Percentiles rank a stretch among this genome's conserved stretches.
These are phyloP conservation scores for Tolypeutes matacus DNA, from an alignment of 2,797 vertebrate species.

Conservation along the genomic window DNA sequence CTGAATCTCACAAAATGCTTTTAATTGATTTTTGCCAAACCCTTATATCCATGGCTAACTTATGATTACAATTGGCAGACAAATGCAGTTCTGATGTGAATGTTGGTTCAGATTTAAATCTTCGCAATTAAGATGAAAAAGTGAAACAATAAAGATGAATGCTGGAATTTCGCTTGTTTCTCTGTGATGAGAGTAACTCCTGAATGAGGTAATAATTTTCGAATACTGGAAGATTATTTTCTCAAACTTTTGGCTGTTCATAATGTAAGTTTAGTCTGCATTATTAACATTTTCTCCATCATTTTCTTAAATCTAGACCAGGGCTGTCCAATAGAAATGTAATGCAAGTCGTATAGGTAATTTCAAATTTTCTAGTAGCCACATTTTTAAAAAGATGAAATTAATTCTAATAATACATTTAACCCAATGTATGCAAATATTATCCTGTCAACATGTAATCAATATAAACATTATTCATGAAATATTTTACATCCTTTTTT, in stretches of 20 bases:
- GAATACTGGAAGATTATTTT: neutral
- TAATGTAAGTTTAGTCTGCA: neutral
- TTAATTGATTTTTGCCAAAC: no score
- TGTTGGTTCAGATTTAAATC: neutral
- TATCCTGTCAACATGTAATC: neutral
- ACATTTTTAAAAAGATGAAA: neutral
- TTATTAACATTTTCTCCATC: neutral
- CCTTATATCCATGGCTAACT: neutral
- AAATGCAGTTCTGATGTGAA: neutral
- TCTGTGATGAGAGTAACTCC: neutral
- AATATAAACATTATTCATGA: neutral
- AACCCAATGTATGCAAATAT: neutral
- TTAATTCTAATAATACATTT: neutral
- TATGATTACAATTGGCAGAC: neutral
- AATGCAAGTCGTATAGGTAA: neutral
- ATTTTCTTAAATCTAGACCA: constrained; percentile 5
- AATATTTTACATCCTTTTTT: neutral
- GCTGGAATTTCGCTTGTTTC: neutral
- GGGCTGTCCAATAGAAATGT: neutral
- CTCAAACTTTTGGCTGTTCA: neutral
- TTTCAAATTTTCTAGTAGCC: no score
- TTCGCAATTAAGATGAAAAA: neutral
- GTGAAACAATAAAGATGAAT: neutral
- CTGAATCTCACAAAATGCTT: neutral
- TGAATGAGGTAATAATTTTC: neutral